Evolutionary conservation across 1,140 invertebrate genomes (phyloP).

Genomic region (Trachymyrmex septentrionalis): DNA sequence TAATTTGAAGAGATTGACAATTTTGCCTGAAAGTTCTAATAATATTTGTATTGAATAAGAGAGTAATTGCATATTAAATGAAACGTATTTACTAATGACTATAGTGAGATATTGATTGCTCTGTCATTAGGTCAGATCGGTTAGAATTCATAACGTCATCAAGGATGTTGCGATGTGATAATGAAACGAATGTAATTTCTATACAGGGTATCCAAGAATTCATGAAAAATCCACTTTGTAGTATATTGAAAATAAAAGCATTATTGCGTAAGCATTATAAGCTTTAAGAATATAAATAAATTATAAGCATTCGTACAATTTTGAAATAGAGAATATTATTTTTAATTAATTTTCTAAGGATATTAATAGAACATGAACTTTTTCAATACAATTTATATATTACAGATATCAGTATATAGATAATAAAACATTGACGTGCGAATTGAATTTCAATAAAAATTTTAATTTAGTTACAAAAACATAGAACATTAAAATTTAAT

Average conservation of each 20-base stretch:
- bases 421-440: background rate
- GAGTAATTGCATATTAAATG: background rate
- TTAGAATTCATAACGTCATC: background rate
- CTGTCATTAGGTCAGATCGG: slow-evolving; percentile 14
- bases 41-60: background rate
- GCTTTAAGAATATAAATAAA: background rate
- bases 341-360: background rate
- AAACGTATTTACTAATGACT: slow-evolving; percentile 7
- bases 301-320: background rate
- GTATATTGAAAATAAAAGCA: background rate
- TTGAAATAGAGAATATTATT: background rate
- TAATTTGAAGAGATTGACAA: background rate
- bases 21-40: background rate
- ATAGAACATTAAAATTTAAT: background rate
- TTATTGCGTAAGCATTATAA: background rate
- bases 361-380: background rate
- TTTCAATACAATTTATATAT: background rate
- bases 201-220: background rate
- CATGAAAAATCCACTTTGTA: background rate
- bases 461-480: background rate
- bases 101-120: slow-evolving; percentile 7
- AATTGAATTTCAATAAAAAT: slow-evolving; percentile 1
- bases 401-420: background rate
- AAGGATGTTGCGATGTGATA: slow-evolving; percentile 8
- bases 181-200: background rate